Evolutionary conservation across 1,140 invertebrate genomes (phyloP).

Genomic region (Glomeris maerens): DNA sequence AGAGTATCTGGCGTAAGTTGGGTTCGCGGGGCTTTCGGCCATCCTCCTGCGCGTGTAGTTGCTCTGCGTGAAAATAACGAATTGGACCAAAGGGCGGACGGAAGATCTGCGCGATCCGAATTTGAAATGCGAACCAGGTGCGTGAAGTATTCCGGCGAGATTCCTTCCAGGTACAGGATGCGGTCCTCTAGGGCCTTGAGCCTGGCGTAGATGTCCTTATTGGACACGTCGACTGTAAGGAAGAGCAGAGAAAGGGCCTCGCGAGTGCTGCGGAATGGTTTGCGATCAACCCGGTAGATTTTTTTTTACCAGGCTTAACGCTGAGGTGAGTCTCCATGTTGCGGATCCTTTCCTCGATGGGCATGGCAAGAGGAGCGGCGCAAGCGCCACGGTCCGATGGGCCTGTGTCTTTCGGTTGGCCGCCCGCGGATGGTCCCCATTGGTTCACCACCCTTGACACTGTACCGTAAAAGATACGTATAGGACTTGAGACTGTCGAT

Average conservation of each 20-base stretch:
- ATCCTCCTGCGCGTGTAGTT: no score
- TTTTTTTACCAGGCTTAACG: slow-evolving; percentile 4
- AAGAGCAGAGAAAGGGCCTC: no score
- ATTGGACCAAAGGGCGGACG: no score
- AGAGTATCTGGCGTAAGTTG: no score
- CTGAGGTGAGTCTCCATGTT: slow-evolving; percentile 24
- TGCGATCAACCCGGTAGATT: background rate
- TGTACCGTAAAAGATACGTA: slow-evolving; percentile 8
- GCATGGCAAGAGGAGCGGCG: slow-evolving; percentile 7
- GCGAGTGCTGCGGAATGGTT: background rate
- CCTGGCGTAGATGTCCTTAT: slow-evolving; percentile 17
- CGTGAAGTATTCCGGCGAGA: slow-evolving; percentile 24
- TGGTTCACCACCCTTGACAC: slow-evolving; percentile 22
- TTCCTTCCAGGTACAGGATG: slow-evolving; percentile 22
- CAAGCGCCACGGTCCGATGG: background rate
- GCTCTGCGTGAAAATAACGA: no score
- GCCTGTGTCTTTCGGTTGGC: no score
- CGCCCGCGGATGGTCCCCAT: slow-evolving; percentile 16
- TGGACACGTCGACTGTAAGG: no score
- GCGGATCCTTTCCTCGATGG: slow-evolving; percentile 21
- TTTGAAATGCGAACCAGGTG: no score
- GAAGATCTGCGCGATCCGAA: no score
- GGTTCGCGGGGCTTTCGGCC: no score
- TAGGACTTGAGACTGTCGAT: no score
- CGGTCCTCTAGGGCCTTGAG: slow-evolving; percentile 22